phyloP scores from a whole-genome alignment of 2,888 invertebrate genomes.

The Antitype chi region DNA sequence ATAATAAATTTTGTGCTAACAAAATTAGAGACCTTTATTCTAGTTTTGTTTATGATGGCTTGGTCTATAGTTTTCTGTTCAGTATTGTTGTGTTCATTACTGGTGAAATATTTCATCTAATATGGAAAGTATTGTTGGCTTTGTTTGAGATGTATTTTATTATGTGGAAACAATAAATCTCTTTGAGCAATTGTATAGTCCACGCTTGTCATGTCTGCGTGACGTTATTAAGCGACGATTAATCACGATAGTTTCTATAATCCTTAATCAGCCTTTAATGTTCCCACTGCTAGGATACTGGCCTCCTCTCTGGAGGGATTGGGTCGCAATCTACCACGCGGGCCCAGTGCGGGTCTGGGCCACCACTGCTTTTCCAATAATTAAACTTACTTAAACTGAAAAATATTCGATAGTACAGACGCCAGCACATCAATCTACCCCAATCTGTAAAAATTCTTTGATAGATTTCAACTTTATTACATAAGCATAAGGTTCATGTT shows the following conservation, averaged over 20 bases:
- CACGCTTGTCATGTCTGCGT: background rate
- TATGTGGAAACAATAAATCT: conserved; percentile 1
- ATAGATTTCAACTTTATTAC: too few relatives aligned
- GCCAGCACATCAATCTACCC: too few relatives aligned
- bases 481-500: too few relatives aligned
- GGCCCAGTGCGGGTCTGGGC: too few relatives aligned
- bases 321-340: too few relatives aligned
- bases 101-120: conserved; percentile 17
- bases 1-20: conserved; percentile 64
- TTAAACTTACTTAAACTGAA: too few relatives aligned
- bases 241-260: conserved; percentile 4
- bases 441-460: too few relatives aligned
- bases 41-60: conserved; percentile 51
- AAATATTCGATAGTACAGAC: too few relatives aligned
- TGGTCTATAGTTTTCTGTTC: conserved; percentile 11
- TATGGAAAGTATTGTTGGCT: conserved; percentile 14
- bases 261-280: too few relatives aligned
- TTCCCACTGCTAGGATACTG: too few relatives aligned
- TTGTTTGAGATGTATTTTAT: conserved; percentile 1
- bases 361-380: too few relatives aligned
- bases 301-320: too few relatives aligned
- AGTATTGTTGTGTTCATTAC: conserved; percentile 27
- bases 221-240: conserved; percentile 4
- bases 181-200: background rate
- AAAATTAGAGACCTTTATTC: conserved; percentile 57